Conservation (phyloP, 2,888 invertebrate species). For the Apotomis betuletana region DNA sequence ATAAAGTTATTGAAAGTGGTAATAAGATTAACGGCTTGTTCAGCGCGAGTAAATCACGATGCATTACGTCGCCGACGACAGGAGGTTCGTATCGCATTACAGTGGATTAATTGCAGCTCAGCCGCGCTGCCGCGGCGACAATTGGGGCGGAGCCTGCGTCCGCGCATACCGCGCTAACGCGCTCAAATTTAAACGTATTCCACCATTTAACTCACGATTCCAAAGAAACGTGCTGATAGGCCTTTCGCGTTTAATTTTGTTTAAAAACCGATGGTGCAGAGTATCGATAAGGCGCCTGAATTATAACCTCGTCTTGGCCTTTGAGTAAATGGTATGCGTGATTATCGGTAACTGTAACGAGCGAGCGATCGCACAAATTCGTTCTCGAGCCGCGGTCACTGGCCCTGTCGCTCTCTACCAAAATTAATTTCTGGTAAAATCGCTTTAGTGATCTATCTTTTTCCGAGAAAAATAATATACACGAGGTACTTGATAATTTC, state of each 20-base stretch:
- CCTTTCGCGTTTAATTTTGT: conserved; percentile 54
- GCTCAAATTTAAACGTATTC: conserved; percentile 41
- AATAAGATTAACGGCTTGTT: conserved; percentile 81
- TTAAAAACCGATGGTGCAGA: conserved; percentile 56
- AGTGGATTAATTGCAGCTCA: conserved; percentile 78
- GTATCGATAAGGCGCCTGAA: conserved; percentile 67
- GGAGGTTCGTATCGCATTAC: conserved; percentile 79
- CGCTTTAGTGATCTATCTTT: conserved; percentile 78
- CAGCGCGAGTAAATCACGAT: conserved; percentile 79
- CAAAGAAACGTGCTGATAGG: conserved; percentile 37
- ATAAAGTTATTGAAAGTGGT: conserved; percentile 83
- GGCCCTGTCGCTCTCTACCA: conserved; percentile 76
- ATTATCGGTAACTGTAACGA: conserved; percentile 74
- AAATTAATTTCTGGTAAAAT: conserved; percentile 81
- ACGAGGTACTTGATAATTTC: conserved; percentile 66
- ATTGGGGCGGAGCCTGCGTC: conserved; percentile 61
- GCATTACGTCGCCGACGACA: conserved; percentile 80
- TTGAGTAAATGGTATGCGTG: conserved; percentile 74
- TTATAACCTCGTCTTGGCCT: conserved; percentile 64
- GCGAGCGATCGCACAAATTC: conserved; percentile 73
- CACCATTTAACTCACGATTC: conserved; percentile 37
- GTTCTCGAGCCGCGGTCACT: conserved; percentile 51
- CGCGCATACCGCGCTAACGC: conserved; percentile 52
- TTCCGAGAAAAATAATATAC: conserved; percentile 78
- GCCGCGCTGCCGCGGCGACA: conserved; percentile 62